Conservation (phyloP, 1,140 invertebrate genomes). For the Drosophila pruinosa region DNA sequence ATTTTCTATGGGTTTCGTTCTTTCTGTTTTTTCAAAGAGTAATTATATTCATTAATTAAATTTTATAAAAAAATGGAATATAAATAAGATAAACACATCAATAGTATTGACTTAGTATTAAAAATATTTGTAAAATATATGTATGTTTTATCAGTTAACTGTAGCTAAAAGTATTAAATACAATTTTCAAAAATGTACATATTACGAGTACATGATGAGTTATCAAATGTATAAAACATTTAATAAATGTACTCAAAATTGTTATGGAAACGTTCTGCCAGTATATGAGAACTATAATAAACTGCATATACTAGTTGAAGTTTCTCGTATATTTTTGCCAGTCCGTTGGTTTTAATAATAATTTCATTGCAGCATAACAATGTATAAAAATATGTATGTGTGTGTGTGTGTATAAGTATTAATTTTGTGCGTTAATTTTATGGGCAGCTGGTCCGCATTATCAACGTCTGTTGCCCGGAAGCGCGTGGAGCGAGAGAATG, state of each 20-base stretch:
- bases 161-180: neutral
- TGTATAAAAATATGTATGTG: neutral
- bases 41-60: neutral
- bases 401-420: slow-evolving; percentile 27
- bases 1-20: slow-evolving; percentile 16
- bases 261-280: neutral
- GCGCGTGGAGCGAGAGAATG: neutral
- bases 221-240: neutral
- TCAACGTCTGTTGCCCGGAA: slow-evolving; percentile 30
- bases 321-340: slow-evolving; percentile 21
- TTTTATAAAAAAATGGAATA: too few relatives aligned
- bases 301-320: neutral
- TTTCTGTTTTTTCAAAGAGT: neutral
- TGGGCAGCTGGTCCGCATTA: slow-evolving; percentile 51
- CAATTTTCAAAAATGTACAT: neutral
- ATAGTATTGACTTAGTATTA: too few relatives aligned
- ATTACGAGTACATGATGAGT: too few relatives aligned
- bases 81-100: too few relatives aligned
- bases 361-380: slow-evolving; percentile 30
- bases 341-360: slow-evolving; percentile 46
- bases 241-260: neutral
- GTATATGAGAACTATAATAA: neutral
- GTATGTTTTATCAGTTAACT: too few relatives aligned
- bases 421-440: slow-evolving; percentile 70
- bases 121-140: too few relatives aligned